phyloP scores from a whole-genome alignment of 2,113 vertebrate species.

The Xiphophorus couchianus region DNA sequence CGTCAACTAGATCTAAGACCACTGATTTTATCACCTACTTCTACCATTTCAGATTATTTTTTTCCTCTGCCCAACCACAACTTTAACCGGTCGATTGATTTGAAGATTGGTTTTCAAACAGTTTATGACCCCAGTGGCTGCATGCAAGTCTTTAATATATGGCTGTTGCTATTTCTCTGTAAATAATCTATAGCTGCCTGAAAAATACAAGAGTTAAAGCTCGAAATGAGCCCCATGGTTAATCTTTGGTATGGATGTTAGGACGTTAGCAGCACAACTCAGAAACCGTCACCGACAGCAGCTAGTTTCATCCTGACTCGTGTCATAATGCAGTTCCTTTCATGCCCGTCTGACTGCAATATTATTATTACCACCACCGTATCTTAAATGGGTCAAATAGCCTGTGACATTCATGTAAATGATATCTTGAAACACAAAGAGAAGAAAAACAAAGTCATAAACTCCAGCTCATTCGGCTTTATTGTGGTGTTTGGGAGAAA shows the following conservation, averaged over 20 bases:
- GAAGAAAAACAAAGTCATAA: conserved; percentile 29
- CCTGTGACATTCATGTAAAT: conserved; percentile 12
- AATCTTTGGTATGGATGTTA: background rate
- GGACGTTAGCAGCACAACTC: background rate
- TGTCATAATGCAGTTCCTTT: background rate
- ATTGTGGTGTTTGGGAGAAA: conserved; percentile 18
- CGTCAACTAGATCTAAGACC: too few relatives aligned
- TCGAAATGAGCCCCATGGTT: background rate
- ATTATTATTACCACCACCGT: background rate
- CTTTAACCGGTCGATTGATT: too few relatives aligned
- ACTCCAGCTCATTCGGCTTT: conserved; percentile 36
- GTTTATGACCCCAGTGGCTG: too few relatives aligned
- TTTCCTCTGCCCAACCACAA: too few relatives aligned
- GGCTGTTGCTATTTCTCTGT: background rate
- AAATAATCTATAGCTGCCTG: background rate
- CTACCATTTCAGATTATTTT: too few relatives aligned
- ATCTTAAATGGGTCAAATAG: conserved; percentile 10
- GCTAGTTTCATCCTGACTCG: background rate
- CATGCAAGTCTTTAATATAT: too few relatives aligned
- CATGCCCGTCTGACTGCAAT: background rate
- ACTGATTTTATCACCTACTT: too few relatives aligned
- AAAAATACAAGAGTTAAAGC: too few relatives aligned
- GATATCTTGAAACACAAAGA: background rate
- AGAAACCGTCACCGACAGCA: background rate
- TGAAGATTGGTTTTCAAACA: too few relatives aligned